These are phyloP conservation scores for Pteromalus puparum DNA, from an alignment of 1,140 invertebrate genomes.

Conservation along the genomic window DNA sequence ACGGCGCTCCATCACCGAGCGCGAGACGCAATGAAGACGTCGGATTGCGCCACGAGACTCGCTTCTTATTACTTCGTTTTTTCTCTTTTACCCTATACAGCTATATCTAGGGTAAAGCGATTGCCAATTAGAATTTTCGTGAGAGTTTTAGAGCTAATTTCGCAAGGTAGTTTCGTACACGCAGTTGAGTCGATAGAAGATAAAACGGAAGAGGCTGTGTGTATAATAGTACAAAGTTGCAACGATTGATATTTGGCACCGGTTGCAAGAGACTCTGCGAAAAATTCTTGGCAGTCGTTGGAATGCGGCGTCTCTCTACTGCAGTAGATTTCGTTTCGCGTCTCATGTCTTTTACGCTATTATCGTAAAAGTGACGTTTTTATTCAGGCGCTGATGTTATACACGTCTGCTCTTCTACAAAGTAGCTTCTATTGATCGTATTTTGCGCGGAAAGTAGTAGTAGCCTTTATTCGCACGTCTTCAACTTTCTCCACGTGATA, in stretches of 20 bases:
- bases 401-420: background rate
- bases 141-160: too few species aligned
- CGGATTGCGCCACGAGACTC: background rate
- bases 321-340: too few species aligned
- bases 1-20: conserved; percentile 62
- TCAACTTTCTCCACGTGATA: background rate
- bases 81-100: background rate
- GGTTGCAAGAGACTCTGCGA: conserved; percentile 54
- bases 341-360: too few species aligned
- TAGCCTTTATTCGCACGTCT: background rate
- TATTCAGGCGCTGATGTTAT: background rate
- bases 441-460: background rate
- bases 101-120: too few species aligned
- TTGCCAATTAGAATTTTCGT: too few species aligned
- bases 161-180: background rate
- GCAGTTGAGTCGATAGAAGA: background rate
- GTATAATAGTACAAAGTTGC: background rate
- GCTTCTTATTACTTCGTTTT: conserved; percentile 15
- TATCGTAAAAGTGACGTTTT: background rate
- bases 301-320: background rate
- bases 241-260: conserved; percentile 53
- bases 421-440: background rate
- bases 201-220: background rate
- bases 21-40: conserved; percentile 59
- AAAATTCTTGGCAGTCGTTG: conserved; percentile 62